phyloP scores from a whole-genome alignment of 2,797 vertebrate species.

The Vultur gryphus region DNA sequence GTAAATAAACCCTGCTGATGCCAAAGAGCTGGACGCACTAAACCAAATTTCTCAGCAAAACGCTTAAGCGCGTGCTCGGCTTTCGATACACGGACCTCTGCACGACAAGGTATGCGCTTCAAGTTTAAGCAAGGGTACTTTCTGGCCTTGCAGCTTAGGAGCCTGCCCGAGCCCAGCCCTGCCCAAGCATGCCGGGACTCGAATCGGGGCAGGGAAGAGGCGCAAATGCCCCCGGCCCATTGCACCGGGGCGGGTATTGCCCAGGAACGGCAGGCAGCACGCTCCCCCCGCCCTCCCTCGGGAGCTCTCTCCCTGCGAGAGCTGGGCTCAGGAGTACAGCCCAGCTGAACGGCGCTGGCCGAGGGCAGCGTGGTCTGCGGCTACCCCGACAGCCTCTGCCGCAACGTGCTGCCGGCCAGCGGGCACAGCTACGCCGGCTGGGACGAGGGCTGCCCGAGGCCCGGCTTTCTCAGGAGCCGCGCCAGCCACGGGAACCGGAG shows the following conservation, averaged over 20 bases:
- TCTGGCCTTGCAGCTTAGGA: neutral
- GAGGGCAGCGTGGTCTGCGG: neutral
- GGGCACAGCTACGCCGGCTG: neutral
- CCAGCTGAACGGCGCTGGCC: neutral
- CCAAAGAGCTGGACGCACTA: neutral
- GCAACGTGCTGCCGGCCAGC: accelerated
- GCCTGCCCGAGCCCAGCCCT: neutral
- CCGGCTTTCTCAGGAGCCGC: neutral
- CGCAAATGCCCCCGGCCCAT: neutral
- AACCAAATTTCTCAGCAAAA: neutral
- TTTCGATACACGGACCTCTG: neutral
- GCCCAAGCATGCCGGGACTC: neutral
- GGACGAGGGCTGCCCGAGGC: neutral
- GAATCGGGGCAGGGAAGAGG: neutral
- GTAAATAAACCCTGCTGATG: neutral
- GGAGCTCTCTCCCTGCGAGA: neutral
- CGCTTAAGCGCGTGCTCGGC: neutral
- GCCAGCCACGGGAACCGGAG: neutral
- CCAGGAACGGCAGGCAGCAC: neutral
- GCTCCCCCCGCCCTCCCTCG: neutral
- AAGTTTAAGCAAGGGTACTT: neutral
- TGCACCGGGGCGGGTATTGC: too few species aligned
- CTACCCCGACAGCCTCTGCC: neutral
- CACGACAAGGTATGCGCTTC: neutral
- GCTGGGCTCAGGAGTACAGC: too few species aligned